A percentile compares a stretch with the other conserved stretches of the same genome.
Evolutionary conservation across 2,797 vertebrate genomes (phyloP).

Genomic region (Catostomus latipinnis): DNA sequence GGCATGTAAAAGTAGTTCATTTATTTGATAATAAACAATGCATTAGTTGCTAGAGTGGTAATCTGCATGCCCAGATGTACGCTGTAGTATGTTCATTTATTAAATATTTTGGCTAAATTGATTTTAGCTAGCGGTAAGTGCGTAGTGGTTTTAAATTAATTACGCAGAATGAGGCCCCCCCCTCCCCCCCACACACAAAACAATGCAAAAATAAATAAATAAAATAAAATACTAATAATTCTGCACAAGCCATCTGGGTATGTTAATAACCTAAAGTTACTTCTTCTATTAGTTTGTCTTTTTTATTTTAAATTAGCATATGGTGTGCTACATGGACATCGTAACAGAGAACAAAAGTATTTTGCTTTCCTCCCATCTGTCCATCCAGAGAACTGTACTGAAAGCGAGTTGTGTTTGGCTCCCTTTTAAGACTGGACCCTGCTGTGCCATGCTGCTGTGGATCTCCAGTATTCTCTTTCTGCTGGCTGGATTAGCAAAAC

Average conservation of each 20-base stretch:
- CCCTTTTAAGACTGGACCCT: constrained; percentile 65
- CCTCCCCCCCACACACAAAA: too few relatives aligned
- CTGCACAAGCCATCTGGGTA: too few relatives aligned
- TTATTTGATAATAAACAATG: not conserved
- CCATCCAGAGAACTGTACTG: constrained; percentile 68
- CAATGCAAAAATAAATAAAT: too few relatives aligned
- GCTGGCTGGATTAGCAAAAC: constrained; percentile 54
- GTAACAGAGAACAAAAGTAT: constrained; percentile 67
- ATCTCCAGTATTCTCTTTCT: constrained; percentile 62
- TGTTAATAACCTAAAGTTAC: constrained; percentile 29
- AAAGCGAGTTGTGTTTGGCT: constrained; percentile 61
- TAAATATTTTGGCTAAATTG: too few relatives aligned
- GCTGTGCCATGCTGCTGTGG: constrained; percentile 69
- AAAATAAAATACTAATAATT: too few relatives aligned
- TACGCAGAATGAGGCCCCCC: too few relatives aligned
- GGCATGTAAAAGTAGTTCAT: too few relatives aligned
- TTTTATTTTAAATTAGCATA: constrained; percentile 67
- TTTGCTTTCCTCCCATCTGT: constrained; percentile 73
- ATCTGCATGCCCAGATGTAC: too few relatives aligned
- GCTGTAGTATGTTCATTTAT: too few relatives aligned
- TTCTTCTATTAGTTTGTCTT: constrained; percentile 51
- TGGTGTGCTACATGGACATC: constrained; percentile 68
- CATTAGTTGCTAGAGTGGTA: constrained; percentile 9
- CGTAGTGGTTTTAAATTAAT: too few relatives aligned
- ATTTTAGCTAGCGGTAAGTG: too few relatives aligned